Evolutionary conservation across 2,888 invertebrate species (phyloP).

Genomic region (Sycophila texana): DNA sequence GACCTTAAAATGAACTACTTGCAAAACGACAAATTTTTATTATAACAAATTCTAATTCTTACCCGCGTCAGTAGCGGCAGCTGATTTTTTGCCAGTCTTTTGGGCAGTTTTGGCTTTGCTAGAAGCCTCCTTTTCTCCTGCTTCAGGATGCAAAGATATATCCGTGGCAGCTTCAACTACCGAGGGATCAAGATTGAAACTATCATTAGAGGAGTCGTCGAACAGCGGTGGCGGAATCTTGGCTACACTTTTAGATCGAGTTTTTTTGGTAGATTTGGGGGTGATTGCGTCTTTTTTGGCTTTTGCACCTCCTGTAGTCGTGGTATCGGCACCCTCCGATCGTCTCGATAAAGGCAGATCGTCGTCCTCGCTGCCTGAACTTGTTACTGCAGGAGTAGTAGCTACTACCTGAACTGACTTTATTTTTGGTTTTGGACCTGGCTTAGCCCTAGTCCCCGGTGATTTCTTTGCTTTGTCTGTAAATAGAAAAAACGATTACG

Average conservation of each 20-base stretch:
- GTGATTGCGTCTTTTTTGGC: not conserved
- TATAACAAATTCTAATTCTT: too few relatives aligned
- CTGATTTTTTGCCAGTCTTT: constrained; percentile 40
- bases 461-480: constrained; percentile 40
- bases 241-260: constrained; percentile 50
- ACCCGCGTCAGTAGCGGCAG: constrained; percentile 20
- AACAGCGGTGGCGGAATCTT: constrained; percentile 62
- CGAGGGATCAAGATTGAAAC: constrained; percentile 69
- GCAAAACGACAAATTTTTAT: too few relatives aligned
- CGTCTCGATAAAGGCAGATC: constrained; percentile 62
- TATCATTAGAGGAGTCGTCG: constrained; percentile 72
- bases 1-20: too few relatives aligned
- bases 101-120: constrained; percentile 34
- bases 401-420: constrained; percentile 55
- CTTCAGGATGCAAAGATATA: constrained; percentile 66
- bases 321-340: constrained; percentile 52
- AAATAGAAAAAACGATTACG: not conserved
- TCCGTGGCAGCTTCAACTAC: constrained; percentile 68
- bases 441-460: constrained; percentile 22
- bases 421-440: constrained; percentile 54
- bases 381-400: constrained; percentile 31
- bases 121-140: constrained; percentile 36
- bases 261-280: constrained; percentile 34
- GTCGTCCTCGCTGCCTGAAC: constrained; percentile 68
- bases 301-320: not conserved